phyloP scores from a whole-genome alignment of 1,140 invertebrate species.

The Drosophila pruinosa region DNA sequence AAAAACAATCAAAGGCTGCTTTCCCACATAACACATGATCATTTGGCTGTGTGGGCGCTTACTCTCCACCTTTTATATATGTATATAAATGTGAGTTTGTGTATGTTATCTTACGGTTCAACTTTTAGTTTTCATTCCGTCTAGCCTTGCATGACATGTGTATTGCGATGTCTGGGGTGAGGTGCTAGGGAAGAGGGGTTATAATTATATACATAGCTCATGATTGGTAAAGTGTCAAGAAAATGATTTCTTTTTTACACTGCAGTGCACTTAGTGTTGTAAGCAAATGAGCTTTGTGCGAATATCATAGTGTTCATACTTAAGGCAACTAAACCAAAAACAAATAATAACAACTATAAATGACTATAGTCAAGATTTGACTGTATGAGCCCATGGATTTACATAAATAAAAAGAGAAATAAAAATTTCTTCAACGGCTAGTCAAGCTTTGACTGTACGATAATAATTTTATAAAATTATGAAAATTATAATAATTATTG shows the following conservation, averaged over 20 bases:
- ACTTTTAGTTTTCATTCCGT: slow-evolving; percentile 13
- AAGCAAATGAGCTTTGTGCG: slow-evolving; percentile 38
- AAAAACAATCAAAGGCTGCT: slow-evolving; percentile 36
- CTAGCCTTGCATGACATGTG: slow-evolving; percentile 47
- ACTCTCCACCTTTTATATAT: neutral
- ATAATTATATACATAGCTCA: slow-evolving; percentile 45
- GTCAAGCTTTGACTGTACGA: too few relatives aligned
- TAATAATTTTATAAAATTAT: too few relatives aligned
- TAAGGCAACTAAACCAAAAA: neutral
- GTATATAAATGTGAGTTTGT: neutral
- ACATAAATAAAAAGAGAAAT: too few relatives aligned
- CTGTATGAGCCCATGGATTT: too few relatives aligned
- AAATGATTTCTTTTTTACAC: slow-evolving; percentile 42
- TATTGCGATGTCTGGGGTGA: neutral
- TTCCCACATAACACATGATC: slow-evolving; percentile 28
- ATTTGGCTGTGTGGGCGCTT: neutral
- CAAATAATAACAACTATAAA: neutral
- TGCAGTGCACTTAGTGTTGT: slow-evolving; percentile 39
- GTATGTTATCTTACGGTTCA: slow-evolving; percentile 17
- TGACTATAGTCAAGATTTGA: too few relatives aligned
- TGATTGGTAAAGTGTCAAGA: slow-evolving; percentile 47
- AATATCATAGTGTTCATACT: slow-evolving; percentile 2
- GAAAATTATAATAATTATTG: too few relatives aligned
- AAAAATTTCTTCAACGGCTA: too few relatives aligned
- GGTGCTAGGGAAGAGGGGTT: neutral